Percentiles rank a stretch among this genome's conserved stretches.
Evolutionary conservation across 2,888 invertebrate genomes (phyloP).

Genomic region (Resseliella maxima): DNA sequence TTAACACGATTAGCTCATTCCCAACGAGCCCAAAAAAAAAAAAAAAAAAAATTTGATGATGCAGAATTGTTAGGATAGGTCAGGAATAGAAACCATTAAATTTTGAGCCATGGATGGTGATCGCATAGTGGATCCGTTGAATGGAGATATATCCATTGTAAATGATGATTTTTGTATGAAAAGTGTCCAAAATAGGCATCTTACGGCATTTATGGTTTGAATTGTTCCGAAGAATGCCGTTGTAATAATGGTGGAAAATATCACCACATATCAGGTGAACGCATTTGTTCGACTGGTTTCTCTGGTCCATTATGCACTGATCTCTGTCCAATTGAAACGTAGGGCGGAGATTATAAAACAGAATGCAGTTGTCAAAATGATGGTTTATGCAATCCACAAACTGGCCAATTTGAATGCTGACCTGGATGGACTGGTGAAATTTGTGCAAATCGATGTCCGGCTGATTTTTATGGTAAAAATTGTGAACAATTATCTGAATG

Average conservation of each 20-base stretch:
- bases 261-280: conserved; percentile 80
- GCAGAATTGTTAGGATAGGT: too few species aligned
- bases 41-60: too few species aligned
- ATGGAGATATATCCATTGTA: too few species aligned
- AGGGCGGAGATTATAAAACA: conserved; percentile 83
- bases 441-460: conserved; percentile 78
- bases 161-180: too few species aligned
- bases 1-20: too few species aligned
- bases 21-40: too few species aligned
- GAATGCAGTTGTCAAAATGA: conserved; percentile 92
- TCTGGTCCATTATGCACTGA: conserved; percentile 75
- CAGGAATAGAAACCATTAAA: too few species aligned
- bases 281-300: conserved; percentile 82
- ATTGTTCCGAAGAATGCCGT: conserved; percentile 80
- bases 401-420: conserved; percentile 82
- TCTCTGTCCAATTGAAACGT: conserved; percentile 82
- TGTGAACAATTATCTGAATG: conserved; percentile 79
- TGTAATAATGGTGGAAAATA: conserved; percentile 85
- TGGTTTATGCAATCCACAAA: conserved; percentile 83
- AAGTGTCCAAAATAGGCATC: too few species aligned
- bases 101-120: too few species aligned
- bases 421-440: conserved; percentile 81
- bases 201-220: conserved; percentile 80
- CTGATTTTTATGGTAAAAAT: conserved; percentile 73
- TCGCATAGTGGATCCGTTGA: too few species aligned